phyloP scores from a whole-genome alignment of 2,113 vertebrate species.

The Oxygymnocypris stewartii region DNA sequence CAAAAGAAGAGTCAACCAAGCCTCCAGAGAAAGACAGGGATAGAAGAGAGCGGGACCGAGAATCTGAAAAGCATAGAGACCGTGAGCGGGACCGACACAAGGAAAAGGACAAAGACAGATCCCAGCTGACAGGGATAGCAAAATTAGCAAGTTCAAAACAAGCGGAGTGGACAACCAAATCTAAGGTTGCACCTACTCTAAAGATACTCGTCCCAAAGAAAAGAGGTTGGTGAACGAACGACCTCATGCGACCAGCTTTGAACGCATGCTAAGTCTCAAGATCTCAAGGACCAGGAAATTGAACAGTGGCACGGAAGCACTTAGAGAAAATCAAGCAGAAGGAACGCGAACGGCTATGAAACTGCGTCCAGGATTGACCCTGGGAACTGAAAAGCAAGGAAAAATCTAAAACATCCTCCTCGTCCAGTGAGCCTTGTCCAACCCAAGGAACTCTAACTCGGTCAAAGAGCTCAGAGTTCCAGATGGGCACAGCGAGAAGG shows the following conservation, averaged over 20 bases:
- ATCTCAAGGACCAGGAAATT: constrained; percentile 97
- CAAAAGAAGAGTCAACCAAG: constrained; percentile 88
- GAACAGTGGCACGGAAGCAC: constrained; percentile 97
- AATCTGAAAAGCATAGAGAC: constrained; percentile 78
- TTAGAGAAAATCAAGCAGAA: constrained; percentile 99
- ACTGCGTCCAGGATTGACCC: constrained; percentile 83
- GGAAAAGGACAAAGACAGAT: constrained; percentile 87
- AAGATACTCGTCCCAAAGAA: constrained; percentile 91
- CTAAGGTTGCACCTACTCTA: constrained; percentile 76
- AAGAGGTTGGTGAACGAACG: constrained; percentile 95
- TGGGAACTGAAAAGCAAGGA: constrained; percentile 84
- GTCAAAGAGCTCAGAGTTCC: constrained; percentile 89
- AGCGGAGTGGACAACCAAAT: constrained; percentile 79
- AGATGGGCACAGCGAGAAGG: constrained; percentile 83
- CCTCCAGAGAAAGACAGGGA: constrained; percentile 90
- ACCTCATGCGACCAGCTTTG: constrained; percentile 98
- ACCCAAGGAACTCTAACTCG: constrained; percentile 87
- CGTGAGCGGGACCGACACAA: constrained; percentile 88
- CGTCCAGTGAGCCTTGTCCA: constrained; percentile 70
- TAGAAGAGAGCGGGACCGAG: constrained; percentile 80
- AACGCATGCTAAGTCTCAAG: constrained; percentile 96
- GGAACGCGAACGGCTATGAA: constrained; percentile 90
- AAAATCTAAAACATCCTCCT: constrained; percentile 72
- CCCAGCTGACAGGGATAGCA: constrained; percentile 77
- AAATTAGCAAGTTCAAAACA: constrained; percentile 70